Evolutionary conservation across 2,888 invertebrate genomes (phyloP).

Genomic region (Mesorhabditis sp.): DNA sequence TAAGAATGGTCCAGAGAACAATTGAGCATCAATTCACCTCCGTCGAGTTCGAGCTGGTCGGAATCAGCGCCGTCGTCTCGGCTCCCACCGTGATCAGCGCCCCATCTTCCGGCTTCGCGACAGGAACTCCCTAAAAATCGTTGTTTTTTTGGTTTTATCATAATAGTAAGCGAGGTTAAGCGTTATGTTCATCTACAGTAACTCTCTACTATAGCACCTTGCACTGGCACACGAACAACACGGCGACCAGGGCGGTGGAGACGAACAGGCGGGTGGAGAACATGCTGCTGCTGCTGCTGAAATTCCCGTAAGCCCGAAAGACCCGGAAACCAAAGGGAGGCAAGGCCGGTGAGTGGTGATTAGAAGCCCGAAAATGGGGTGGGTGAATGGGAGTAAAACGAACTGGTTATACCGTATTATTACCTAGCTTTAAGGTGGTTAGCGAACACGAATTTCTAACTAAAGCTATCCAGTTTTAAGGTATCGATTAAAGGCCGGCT

Average conservation of each 20-base stretch:
- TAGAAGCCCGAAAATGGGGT: too few species aligned
- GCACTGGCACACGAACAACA: background rate
- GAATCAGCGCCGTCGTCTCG: background rate
- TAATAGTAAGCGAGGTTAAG: too few species aligned
- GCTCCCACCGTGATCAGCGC: background rate
- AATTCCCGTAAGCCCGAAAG: too few species aligned
- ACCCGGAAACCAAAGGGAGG: too few species aligned
- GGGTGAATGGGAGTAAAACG: too few species aligned
- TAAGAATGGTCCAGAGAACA: background rate
- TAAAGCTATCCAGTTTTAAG: too few species aligned
- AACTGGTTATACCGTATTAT: too few species aligned
- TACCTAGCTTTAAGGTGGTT: too few species aligned
- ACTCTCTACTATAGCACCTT: background rate
- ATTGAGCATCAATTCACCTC: background rate
- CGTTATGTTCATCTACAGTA: too few species aligned
- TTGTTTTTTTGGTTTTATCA: background rate
- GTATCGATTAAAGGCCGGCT: too few species aligned
- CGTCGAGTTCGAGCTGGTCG: background rate
- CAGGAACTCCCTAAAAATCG: background rate
- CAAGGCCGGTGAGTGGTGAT: too few species aligned
- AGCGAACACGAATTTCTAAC: too few species aligned
- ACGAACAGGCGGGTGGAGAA: background rate
- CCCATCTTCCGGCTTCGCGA: slow-evolving; percentile 2
- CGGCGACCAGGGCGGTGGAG: background rate
- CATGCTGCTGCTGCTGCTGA: background rate